Evolutionary conservation across 2,113 vertebrate species (phyloP), one percentile per base, ranked within the genome.

Genomic region (cattle (Bos taurus)): DNA sequence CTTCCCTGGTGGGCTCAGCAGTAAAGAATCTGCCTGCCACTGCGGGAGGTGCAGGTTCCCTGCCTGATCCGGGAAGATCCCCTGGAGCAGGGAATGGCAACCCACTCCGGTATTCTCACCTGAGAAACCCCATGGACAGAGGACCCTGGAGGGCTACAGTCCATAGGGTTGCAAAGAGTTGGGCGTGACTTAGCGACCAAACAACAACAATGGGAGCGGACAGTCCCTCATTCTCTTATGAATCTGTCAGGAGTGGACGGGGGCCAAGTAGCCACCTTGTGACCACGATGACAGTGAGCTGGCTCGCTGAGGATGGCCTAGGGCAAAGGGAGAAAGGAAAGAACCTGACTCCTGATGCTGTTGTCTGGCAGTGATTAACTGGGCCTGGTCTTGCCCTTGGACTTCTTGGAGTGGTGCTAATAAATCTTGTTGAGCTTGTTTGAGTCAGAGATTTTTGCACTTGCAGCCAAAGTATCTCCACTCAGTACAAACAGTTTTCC

Each of bases 281-380:
- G 54, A 46, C 30, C 25, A 0, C 21, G 40, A 81, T 23, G 67
- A 36, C 11, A 30, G 48, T 59, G 40, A 48, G 2, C 43, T 60
- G 67, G 30, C 57, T 81, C 5, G 0, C 83, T 17, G 67, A 88
- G 19, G 64, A 78, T 26, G 40, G 52, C 13, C 3, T 0, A n/a
- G 40, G 77, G 15, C 15, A 54, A 26, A 33, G 57, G 23, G 9
- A 62, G 46, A 33, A 33, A 67, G 36, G 67, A 17, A 28, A 91
- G 21, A 8, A 16, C 30, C 40, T 10, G 25, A 52, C 40, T 60
- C 50, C 54, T 6, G 1, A 1, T 36, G n/a, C 10, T 1, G 0
- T 0, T 25, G 43, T 28, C 62, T 9, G 25, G 90, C 30, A 28
- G 67, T 54, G 26, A 43, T 78, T 17, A 64, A 16, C 40, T 28